phyloP scores from a whole-genome alignment of 2,888 invertebrate species.

The Eretmocerus hayati region DNA sequence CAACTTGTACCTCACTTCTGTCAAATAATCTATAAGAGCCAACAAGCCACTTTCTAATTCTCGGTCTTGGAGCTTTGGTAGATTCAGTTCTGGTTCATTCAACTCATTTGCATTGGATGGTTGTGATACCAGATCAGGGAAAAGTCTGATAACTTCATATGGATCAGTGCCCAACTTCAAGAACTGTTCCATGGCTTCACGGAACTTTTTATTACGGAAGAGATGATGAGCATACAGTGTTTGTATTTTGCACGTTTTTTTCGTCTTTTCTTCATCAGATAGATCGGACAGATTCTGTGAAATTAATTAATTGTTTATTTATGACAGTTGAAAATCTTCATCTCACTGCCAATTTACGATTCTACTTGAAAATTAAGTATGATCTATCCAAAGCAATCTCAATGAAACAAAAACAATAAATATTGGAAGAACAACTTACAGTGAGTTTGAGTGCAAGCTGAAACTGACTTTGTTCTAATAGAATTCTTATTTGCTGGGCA shows the following conservation, averaged over 20 bases:
- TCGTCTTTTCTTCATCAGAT: constrained; percentile 69
- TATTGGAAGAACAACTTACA: constrained; percentile 53
- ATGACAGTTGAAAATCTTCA: not conserved
- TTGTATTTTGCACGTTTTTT: constrained; percentile 81
- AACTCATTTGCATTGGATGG: constrained; percentile 45
- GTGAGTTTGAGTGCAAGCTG: constrained; percentile 87
- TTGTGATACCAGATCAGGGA: constrained; percentile 77
- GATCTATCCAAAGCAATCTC: not conserved
- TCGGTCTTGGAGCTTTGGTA: constrained; percentile 65
- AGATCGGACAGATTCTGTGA: constrained; percentile 76
- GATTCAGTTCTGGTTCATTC: constrained; percentile 45
- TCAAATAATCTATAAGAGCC: constrained; percentile 85
- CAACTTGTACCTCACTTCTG: constrained; percentile 61
- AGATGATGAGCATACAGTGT: constrained; percentile 84
- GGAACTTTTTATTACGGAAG: constrained; percentile 81
- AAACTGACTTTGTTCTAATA: constrained; percentile 86
- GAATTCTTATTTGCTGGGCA: constrained; percentile 72
- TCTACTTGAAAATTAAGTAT: no score
- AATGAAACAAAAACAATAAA: constrained; percentile 3
- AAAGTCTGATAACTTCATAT: constrained; percentile 88
- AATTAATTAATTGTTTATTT: no score
- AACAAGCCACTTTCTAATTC: constrained; percentile 82
- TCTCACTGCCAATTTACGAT: no score
- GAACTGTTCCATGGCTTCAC: constrained; percentile 88
- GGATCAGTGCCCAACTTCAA: constrained; percentile 86